Base-by-base conservation (phyloP, 2,113 vertebrate species). In the Notarius quadriscutis region DNA sequence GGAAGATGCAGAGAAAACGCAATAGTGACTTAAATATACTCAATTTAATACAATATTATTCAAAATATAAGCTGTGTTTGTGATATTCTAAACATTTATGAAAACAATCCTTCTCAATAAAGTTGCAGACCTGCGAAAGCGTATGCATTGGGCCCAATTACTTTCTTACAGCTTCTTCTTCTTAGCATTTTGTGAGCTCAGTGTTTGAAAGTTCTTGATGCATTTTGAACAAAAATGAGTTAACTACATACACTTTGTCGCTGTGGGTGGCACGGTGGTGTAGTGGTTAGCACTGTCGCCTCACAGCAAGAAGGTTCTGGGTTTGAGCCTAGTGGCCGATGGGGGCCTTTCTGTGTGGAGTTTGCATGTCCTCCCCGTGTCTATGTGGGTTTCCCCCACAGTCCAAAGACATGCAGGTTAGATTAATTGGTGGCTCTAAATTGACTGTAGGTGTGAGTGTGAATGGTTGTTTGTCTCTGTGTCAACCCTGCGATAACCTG, bases 51-150 rank as follows among this genome's bases (percentile, higher is more conserved):
- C 51, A 30, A 30, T 86, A 86, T 81, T 81, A 81, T 57, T 57
- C 27, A 17, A 81, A 80, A 69, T 86, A 67, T 86, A 71, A 67
- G 18, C 30, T 71, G 85, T 86, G 78, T 86, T 86, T 86, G 79
- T 86, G 85, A 86, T 81, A 79, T 81, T 77, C 75, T 81, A 80
- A 69, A 65, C 63, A 48, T 86, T 86, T 86, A 81, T 65, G 78
- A 65, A 80, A 81, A 17, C 22, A 86, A 71, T 34, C 17, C 75
- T 86, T 80, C 85, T 86, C 60, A 86, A 86, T 86, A 86, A 86
- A 86, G 74, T 53, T 65, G 84, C 65, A 79, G 34, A 57, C 14
- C 18, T 84, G 83, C 22, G 27, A 84, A 41, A 12, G 53, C 20
- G 27, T 57, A 11, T 57, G 9, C 55, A 82, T 4, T 75, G 55